Percentiles rank a stretch among this genome's conserved stretches.
Evolutionary conservation across 1,140 invertebrate genomes (phyloP).

Genomic region (Monomorium pharaonis): DNA sequence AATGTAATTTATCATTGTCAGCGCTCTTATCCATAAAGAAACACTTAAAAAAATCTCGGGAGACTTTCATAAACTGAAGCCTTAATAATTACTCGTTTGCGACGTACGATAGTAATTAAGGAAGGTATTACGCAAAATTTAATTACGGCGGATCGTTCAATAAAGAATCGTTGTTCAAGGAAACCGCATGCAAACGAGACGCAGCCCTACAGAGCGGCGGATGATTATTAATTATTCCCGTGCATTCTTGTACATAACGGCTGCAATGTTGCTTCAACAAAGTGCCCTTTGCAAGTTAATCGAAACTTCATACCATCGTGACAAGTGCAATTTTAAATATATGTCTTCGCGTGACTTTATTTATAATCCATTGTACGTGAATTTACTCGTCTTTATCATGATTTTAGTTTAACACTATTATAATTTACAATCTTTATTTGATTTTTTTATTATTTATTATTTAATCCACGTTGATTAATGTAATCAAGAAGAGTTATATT

Average conservation of each 20-base stretch:
- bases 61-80: background rate
- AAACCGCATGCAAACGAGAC: conserved; percentile 33
- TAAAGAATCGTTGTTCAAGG: conserved; percentile 33
- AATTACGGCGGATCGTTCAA: conserved; percentile 42
- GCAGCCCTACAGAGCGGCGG: background rate
- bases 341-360: background rate
- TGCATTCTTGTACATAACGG: conserved; percentile 4
- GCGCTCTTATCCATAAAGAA: background rate
- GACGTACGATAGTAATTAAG: conserved; percentile 41
- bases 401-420: background rate
- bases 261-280: background rate
- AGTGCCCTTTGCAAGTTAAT: background rate
- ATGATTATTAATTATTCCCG: conserved; percentile 51
- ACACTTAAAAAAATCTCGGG: background rate
- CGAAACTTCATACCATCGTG: background rate
- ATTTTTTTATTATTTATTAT: background rate
- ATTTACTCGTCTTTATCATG: background rate
- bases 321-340: conserved; percentile 35
- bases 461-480: background rate
- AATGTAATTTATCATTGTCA: conserved; percentile 26
- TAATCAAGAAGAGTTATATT: background rate
- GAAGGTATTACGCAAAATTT: conserved; percentile 36
- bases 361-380: background rate
- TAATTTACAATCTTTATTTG: background rate
- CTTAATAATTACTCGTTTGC: conserved; percentile 39